A percentile compares a stretch with the other conserved stretches of the same genome.
phyloP scores from a whole-genome alignment of 2,888 invertebrate species.

The Drosophila anceps region DNA sequence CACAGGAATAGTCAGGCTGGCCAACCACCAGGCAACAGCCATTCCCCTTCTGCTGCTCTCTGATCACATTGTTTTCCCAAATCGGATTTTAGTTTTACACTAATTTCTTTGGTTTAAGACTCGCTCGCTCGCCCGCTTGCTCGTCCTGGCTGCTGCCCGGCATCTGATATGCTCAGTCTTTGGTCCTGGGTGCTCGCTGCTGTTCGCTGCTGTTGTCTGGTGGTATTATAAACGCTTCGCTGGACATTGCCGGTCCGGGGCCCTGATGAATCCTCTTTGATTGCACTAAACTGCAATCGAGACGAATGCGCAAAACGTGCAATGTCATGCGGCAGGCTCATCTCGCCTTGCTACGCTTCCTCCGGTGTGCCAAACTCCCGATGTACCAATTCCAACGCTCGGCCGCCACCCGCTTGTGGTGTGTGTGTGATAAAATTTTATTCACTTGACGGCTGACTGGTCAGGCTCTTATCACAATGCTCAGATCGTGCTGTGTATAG shows the following conservation, averaged over 20 bases:
- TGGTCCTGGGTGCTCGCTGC: background rate
- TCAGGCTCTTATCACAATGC: constrained; percentile 61
- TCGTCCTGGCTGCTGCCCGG: constrained; percentile 36
- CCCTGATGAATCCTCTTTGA: constrained; percentile 81
- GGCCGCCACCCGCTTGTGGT: constrained; percentile 15
- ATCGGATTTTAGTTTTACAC: constrained; percentile 85
- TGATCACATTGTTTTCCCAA: constrained; percentile 82
- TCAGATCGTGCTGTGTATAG: constrained; percentile 60
- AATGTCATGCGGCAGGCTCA: constrained; percentile 60
- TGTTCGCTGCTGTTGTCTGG: constrained; percentile 50
- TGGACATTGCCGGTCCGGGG: constrained; percentile 72
- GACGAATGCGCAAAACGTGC: constrained; percentile 78
- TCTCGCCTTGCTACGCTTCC: constrained; percentile 13
- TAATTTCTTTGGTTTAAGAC: constrained; percentile 84
- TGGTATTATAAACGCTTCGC: constrained; percentile 82
- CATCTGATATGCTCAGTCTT: constrained; percentile 20
- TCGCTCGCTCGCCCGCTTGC: constrained; percentile 48
- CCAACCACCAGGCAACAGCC: constrained; percentile 37
- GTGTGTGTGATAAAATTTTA: constrained; percentile 70
- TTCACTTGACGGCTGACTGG: constrained; percentile 54
- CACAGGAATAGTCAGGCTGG: constrained; percentile 54
- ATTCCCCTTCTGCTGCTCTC: constrained; percentile 23
- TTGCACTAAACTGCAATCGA: constrained; percentile 82
- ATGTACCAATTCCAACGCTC: background rate
- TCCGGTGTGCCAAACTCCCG: constrained; percentile 4